Conservation (phyloP, 2,113 vertebrate genomes). For the Choloepus hoffmanni region DNA sequence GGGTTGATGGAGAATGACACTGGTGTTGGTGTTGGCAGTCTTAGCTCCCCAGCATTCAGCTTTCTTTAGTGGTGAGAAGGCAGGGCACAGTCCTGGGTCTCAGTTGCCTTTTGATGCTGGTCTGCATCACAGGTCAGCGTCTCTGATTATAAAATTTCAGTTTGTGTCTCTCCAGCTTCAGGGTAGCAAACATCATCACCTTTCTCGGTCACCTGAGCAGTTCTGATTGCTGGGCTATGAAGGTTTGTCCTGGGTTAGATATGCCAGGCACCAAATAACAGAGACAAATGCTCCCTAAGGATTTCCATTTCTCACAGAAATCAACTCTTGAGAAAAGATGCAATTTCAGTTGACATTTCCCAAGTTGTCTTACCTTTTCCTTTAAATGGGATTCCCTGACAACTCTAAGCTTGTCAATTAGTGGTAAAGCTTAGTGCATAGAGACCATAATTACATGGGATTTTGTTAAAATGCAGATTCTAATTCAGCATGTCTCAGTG, state of each 20-base stretch:
- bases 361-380: not conserved
- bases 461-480: not conserved
- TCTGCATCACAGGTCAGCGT: not conserved
- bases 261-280: not conserved
- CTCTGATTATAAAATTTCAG: too few relatives aligned
- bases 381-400: not conserved
- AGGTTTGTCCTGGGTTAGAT: not conserved
- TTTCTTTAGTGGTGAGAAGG: too few relatives aligned
- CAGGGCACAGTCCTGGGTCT: too few relatives aligned
- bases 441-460: not conserved
- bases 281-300: not conserved
- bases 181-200: not conserved
- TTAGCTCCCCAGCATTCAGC: not conserved
- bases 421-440: not conserved
- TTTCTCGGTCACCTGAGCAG: not conserved
- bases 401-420: not conserved
- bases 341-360: not conserved
- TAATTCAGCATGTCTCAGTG: not conserved
- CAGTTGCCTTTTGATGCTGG: not conserved
- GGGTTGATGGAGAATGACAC: too few relatives aligned
- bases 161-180: not conserved
- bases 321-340: not conserved
- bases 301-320: not conserved
- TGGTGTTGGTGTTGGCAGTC: not conserved
- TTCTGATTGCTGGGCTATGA: not conserved